phyloP scores from a whole-genome alignment of 2,888 invertebrate species.

The Mesochorus sp. region DNA sequence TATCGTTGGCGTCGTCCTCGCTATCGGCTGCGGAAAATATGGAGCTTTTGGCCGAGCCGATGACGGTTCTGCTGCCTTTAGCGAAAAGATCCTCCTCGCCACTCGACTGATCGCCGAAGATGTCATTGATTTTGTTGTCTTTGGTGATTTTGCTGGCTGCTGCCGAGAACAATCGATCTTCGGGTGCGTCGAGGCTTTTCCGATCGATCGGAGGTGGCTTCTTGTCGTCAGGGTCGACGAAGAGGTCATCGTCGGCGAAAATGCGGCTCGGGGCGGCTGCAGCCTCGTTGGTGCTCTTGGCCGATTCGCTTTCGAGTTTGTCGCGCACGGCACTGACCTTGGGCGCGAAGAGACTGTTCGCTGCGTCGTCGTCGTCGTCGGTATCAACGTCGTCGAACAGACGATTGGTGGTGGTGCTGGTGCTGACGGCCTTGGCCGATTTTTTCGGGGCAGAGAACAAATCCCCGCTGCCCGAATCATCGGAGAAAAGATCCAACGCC shows the following conservation, averaged over 20 bases:
- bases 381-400: conserved; percentile 74
- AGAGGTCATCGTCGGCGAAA: conserved; percentile 66
- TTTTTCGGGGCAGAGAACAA: conserved; percentile 75
- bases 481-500: conserved; percentile 73
- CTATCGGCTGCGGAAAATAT: conserved; percentile 70
- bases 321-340: conserved; percentile 21
- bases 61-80: conserved; percentile 66
- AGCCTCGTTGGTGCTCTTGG: conserved; percentile 35
- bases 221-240: conserved; percentile 25
- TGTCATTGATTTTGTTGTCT: conserved; percentile 68
- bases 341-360: conserved; percentile 72
- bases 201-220: background rate
- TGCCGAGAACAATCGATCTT: conserved; percentile 51
- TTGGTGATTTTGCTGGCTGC: conserved; percentile 60
- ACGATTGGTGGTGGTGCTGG: conserved; percentile 65
- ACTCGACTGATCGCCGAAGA: conserved; percentile 76
- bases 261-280: conserved; percentile 60
- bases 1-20: conserved; percentile 67
- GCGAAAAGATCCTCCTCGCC: conserved; percentile 77
- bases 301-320: conserved; percentile 47
- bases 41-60: conserved; percentile 66
- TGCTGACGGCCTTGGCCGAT: conserved; percentile 68
- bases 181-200: conserved; percentile 35
- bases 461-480: conserved; percentile 72
- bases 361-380: conserved; percentile 71